Conservation (phyloP, 2,888 invertebrate genomes). For the Sinohyriopsis cumingii region DNA sequence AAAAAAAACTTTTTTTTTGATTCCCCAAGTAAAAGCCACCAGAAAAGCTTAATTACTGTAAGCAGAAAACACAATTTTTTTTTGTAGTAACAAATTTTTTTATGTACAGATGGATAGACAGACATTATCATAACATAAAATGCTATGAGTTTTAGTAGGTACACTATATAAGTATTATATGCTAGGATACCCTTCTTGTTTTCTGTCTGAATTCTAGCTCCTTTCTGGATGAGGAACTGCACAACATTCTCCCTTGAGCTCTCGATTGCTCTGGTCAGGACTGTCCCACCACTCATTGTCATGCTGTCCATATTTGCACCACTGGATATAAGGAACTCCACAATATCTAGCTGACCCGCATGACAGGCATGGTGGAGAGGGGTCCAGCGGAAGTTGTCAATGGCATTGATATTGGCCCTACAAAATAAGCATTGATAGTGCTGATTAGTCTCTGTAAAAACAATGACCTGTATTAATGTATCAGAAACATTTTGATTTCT, state of each 20-base stretch:
- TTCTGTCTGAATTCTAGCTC: conserved; percentile 68
- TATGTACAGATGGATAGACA: too few relatives aligned
- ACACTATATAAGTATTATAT: not conserved
- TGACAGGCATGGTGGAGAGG: conserved; percentile 72
- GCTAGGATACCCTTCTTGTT: conserved; percentile 66
- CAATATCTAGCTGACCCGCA: conserved; percentile 69
- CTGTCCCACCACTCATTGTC: conserved; percentile 71
- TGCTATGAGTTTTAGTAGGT: not conserved
- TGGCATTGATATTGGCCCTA: conserved; percentile 69
- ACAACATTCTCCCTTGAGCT: conserved; percentile 68
- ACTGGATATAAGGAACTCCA: conserved; percentile 64
- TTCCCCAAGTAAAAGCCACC: too few relatives aligned
- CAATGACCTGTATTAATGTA: not conserved
- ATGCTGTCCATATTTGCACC: conserved; percentile 70
- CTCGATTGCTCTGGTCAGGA: conserved; percentile 71
- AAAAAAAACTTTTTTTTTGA: too few relatives aligned
- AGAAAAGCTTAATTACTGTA: too few relatives aligned
- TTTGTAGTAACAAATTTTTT: too few relatives aligned
- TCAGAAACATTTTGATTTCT: too few relatives aligned
- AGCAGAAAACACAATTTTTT: too few relatives aligned
- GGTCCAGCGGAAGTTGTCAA: conserved; percentile 73
- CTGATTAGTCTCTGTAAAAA: conserved; percentile 5
- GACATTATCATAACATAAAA: too few relatives aligned
- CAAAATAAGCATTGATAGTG: conserved; percentile 8
- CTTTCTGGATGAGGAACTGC: conserved; percentile 66